Evolutionary conservation across 1,140 invertebrate species (phyloP).

Genomic region (Leptoteleia sp.): DNA sequence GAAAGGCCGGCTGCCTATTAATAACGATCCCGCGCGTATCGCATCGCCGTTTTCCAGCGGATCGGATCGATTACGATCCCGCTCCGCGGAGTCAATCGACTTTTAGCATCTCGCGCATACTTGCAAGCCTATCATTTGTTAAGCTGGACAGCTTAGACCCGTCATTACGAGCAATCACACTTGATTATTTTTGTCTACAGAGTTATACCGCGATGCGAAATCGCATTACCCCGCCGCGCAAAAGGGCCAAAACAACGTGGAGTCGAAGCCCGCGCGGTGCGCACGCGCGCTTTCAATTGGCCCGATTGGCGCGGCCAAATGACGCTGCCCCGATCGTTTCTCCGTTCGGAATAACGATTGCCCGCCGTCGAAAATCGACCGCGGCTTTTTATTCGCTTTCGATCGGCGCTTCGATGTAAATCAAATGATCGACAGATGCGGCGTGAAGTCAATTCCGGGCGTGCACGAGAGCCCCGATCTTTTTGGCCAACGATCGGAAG

Average conservation of each 20-base stretch:
- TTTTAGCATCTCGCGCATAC: constrained; percentile 57
- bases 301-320: not conserved
- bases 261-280: not conserved
- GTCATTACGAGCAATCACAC: constrained; percentile 81
- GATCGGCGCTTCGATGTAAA: too few relatives aligned
- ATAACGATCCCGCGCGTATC: constrained; percentile 74
- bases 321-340: too few relatives aligned
- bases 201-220: constrained; percentile 55
- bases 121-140: constrained; percentile 78
- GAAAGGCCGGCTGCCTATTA: constrained; percentile 73
- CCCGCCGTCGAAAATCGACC: too few relatives aligned
- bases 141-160: constrained; percentile 79
- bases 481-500: too few relatives aligned
- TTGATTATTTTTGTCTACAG: constrained; percentile 82
- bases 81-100: constrained; percentile 60
- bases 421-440: too few relatives aligned
- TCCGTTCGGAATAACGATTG: too few relatives aligned
- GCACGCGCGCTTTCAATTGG: constrained; percentile 34
- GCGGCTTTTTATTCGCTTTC: too few relatives aligned
- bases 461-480: too few relatives aligned
- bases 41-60: constrained; percentile 71
- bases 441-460: too few relatives aligned
- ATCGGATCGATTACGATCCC: constrained; percentile 76
- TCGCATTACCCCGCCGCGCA: constrained; percentile 12
- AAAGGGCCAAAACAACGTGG: constrained; percentile 7